Evolutionary conservation across 2,113 vertebrate genomes (phyloP), one percentile per base, ranked within the genome.

Genomic region (Heteronetta atricapilla): DNA sequence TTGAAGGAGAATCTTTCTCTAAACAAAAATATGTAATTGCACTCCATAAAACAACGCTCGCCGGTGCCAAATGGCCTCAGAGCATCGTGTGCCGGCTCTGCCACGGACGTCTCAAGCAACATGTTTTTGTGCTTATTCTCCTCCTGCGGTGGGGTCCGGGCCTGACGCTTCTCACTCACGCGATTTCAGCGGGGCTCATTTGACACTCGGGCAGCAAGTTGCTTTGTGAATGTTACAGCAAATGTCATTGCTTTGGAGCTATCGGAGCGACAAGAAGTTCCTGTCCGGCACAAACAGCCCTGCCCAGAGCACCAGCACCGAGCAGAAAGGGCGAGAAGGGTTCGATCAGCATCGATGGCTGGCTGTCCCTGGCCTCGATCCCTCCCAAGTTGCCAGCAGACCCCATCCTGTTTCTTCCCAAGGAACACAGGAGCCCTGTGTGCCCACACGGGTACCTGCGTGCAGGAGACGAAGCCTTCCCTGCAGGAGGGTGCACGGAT

Each of bases 11-110:
- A 46, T 29, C 70, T 70, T 69, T 36, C 72, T 60, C 90, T 87
- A 40, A 87, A 86, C 81, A 89, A 82, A 94, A 89, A 82, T 50
- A 34, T 52, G 67, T 66, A 90, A 89, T 93, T 89, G 59, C 83
- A 46, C 66, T 75, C 58, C 9, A 2, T 64, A 88, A 84, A 76
- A 64, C 82, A 59, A 40, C 6, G 62, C 62, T 93, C 56, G 62
- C 78, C 69, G 17, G 88, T 18, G 64, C 80, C 77, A 78, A 92
- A 84, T 55, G 88, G 88, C 94, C 92, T 66, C 48, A 7, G 69
- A 95, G 81, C 94, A 77, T 75, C 58, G 8, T 16, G 80, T 34
- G 72, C 58, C 82, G 79, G 53, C 36, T 62, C 53, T 26, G 14
- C 38, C 1, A 7, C 72, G 73, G 28, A 4, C 52, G 55, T 26